Percentiles rank a stretch among this genome's conserved stretches.
These are phyloP conservation scores for Drosophila peninsularis DNA, from an alignment of 2,888 invertebrate genomes.

Conservation along the genomic window DNA sequence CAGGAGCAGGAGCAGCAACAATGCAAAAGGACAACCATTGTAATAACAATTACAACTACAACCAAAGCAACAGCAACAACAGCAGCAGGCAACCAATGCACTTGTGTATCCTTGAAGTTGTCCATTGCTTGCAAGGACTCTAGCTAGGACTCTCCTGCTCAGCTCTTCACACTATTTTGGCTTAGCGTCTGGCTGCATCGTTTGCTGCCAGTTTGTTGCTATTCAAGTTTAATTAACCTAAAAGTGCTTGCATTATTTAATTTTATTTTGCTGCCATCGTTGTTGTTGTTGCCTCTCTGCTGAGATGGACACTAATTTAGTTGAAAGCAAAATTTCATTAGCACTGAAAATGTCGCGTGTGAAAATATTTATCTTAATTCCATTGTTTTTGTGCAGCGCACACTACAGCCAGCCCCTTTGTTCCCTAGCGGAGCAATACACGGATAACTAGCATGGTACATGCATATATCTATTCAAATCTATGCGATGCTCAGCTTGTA, in stretches of 20 bases:
- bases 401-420: slow-evolving; percentile 22
- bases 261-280: slow-evolving; percentile 66
- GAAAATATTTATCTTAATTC: slow-evolving; percentile 76
- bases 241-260: slow-evolving; percentile 81
- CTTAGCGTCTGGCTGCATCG: slow-evolving; percentile 55
- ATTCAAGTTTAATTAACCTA: slow-evolving; percentile 81
- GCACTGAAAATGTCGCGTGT: slow-evolving; percentile 74
- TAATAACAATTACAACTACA: slow-evolving; percentile 77
- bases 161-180: slow-evolving; percentile 46
- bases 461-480: slow-evolving; percentile 13
- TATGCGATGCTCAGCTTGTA: not conserved
- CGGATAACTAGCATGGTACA: not conserved
- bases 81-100: slow-evolving; percentile 38
- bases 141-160: slow-evolving; percentile 8
- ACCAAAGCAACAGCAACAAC: slow-evolving; percentile 27
- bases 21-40: slow-evolving; percentile 69
- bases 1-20: slow-evolving; percentile 33
- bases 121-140: slow-evolving; percentile 16
- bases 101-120: slow-evolving; percentile 38
- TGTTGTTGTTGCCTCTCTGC: slow-evolving; percentile 21
- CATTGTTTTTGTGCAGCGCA: slow-evolving; percentile 53
- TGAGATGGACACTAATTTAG: slow-evolving; percentile 67
- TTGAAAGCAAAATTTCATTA: slow-evolving; percentile 79
- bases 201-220: slow-evolving; percentile 69
- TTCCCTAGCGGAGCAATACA: slow-evolving; percentile 1